Conservation (phyloP, 2,888 invertebrate species). For the Scaptomyza parva region DNA sequence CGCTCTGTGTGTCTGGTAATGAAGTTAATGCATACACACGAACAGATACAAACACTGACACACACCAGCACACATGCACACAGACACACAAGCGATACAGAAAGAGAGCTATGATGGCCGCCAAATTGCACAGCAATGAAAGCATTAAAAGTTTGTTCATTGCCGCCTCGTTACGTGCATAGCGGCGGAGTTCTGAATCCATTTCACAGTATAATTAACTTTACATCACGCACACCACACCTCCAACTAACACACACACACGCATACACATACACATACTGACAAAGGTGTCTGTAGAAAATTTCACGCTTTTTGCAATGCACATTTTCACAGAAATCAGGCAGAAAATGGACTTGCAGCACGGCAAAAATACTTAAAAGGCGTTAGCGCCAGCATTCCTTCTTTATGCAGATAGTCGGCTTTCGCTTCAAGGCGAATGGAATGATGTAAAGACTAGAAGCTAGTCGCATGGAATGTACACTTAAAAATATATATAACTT, state of each 20-base stretch:
- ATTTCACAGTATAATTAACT: slow-evolving; percentile 70
- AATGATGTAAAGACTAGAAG: no score
- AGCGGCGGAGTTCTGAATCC: slow-evolving; percentile 60
- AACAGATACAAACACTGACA: background rate
- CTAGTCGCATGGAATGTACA: background rate
- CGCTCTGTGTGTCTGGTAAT: slow-evolving; percentile 59
- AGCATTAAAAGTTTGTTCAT: slow-evolving; percentile 59
- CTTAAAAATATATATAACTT: background rate
- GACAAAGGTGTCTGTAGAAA: slow-evolving; percentile 17
- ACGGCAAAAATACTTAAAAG: slow-evolving; percentile 4
- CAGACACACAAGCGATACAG: slow-evolving; percentile 2
- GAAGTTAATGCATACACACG: slow-evolving; percentile 64
- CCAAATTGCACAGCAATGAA: slow-evolving; percentile 50
- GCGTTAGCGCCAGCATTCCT: slow-evolving; percentile 21
- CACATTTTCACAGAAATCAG: slow-evolving; percentile 35
- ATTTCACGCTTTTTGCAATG: slow-evolving; percentile 33
- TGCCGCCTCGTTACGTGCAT: slow-evolving; percentile 55
- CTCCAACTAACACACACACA: background rate
- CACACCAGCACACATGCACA: background rate
- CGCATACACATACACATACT: background rate
- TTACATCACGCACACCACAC: slow-evolving; percentile 38
- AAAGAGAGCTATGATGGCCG: slow-evolving; percentile 30
- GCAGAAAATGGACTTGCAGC: slow-evolving; percentile 32
- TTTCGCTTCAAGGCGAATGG: background rate
- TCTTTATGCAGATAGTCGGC: slow-evolving; percentile 13